These are phyloP conservation scores for Dendroctonus valens DNA, from an alignment of 1,140 invertebrate species.

Conservation along the genomic window DNA sequence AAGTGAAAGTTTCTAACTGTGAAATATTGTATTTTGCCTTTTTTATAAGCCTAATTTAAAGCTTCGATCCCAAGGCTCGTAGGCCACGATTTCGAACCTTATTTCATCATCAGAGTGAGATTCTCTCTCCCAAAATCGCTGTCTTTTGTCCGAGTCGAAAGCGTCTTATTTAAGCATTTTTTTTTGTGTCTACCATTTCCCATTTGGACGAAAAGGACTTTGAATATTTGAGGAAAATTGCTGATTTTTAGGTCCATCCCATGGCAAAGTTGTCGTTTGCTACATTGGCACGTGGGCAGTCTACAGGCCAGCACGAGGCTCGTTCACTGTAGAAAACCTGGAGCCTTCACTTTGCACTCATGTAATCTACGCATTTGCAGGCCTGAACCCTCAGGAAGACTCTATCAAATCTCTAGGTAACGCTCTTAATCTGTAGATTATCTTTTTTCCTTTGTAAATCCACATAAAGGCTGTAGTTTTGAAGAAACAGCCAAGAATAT, in stretches of 20 bases:
- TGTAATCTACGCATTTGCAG: conserved; percentile 84
- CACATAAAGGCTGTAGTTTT: no score
- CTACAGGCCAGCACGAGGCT: conserved; percentile 64
- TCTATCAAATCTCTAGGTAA: conserved; percentile 65
- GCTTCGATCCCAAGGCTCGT: no score
- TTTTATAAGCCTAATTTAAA: no score
- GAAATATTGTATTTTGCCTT: background rate
- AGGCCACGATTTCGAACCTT: no score
- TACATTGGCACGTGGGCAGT: conserved; percentile 77
- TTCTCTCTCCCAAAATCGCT: no score
- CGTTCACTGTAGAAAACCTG: conserved; percentile 67
- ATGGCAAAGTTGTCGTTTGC: conserved; percentile 71
- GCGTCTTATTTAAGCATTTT: no score
- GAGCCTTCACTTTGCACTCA: conserved; percentile 82
- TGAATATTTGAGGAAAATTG: no score
- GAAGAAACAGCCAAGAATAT: no score
- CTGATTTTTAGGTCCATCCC: conserved; percentile 50
- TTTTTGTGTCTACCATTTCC: no score
- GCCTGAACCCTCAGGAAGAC: conserved; percentile 63
- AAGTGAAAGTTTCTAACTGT: background rate
- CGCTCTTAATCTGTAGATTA: background rate
- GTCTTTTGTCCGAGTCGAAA: no score
- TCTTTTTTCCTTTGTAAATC: background rate
- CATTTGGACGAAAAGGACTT: no score
- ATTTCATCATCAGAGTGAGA: no score